phyloP scores from a whole-genome alignment of 2,888 invertebrate species.

The Parnassius orleans region DNA sequence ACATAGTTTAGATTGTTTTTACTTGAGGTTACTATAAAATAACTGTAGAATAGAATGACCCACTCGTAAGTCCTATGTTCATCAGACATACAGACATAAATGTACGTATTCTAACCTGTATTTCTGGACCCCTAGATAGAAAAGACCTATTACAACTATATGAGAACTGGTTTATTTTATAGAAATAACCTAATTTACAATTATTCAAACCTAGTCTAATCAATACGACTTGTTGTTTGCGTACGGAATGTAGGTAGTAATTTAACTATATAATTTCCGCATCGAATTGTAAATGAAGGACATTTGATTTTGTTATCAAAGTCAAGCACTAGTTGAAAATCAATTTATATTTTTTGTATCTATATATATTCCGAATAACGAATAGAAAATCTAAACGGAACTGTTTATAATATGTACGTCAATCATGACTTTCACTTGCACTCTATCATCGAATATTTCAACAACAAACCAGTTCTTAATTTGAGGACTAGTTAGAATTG shows the following conservation, averaged over 20 bases:
- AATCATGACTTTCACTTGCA: conserved; percentile 78
- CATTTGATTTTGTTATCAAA: conserved; percentile 44
- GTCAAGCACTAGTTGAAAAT: conserved; percentile 19
- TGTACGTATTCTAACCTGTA: too few species aligned
- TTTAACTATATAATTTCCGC: conserved; percentile 69
- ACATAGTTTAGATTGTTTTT: too few species aligned
- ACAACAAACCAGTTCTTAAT: conserved; percentile 69
- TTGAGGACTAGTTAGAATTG: conserved; percentile 32
- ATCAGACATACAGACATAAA: too few species aligned
- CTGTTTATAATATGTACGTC: conserved; percentile 62
- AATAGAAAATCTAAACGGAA: conserved; percentile 63
- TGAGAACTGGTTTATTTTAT: background rate
- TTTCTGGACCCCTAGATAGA: too few species aligned
- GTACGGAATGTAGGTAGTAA: conserved; percentile 56
- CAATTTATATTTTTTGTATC: conserved; percentile 14
- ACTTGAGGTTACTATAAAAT: too few species aligned
- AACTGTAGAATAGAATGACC: too few species aligned
- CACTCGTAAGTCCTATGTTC: too few species aligned
- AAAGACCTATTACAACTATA: too few species aligned
- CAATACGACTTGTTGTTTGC: conserved; percentile 31
- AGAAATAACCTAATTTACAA: conserved; percentile 22
- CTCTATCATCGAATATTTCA: conserved; percentile 72
- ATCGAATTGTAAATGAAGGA: conserved; percentile 65
- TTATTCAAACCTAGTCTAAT: conserved; percentile 22
- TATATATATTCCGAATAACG: conserved; percentile 9